Evolutionary conservation across 2,797 vertebrate species (phyloP).

Genomic region (Geotrypetes seraphini): DNA sequence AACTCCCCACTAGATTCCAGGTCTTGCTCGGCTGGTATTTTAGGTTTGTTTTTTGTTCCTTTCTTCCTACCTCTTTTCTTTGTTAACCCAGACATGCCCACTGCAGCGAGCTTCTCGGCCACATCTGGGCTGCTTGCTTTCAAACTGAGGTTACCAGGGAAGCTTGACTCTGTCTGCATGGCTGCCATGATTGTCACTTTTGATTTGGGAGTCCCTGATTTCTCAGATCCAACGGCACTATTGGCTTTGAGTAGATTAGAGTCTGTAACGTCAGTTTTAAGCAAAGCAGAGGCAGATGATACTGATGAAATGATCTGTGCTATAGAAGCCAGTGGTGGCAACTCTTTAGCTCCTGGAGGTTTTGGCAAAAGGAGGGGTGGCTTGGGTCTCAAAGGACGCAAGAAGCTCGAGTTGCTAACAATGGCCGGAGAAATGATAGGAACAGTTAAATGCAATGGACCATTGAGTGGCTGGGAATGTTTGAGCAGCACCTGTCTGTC

Average conservation of each 20-base stretch:
- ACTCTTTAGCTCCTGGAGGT: constrained; percentile 62
- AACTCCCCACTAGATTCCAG: constrained; percentile 94
- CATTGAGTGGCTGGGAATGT: constrained; percentile 46
- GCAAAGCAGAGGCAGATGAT: constrained; percentile 74
- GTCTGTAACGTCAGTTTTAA: constrained; percentile 59
- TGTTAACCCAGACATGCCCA: constrained; percentile 6
- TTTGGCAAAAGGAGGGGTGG: constrained; percentile 77
- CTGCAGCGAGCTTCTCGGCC: constrained; percentile 17
- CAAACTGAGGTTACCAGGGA: constrained; percentile 23
- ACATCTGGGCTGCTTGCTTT: constrained; percentile 14
- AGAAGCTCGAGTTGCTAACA: constrained; percentile 46
- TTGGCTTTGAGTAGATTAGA: constrained; percentile 11
- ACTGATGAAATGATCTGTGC: constrained; percentile 96
- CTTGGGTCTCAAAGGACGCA: constrained; percentile 73
- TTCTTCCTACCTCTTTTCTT: constrained; percentile 72
- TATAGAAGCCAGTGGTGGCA: constrained; percentile 88
- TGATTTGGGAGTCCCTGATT: constrained; percentile 32
- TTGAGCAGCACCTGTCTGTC: constrained; percentile 46
- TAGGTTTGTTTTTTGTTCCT: constrained; percentile 33
- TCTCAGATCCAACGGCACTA: constrained; percentile 23
- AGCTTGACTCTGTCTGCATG: constrained; percentile 24
- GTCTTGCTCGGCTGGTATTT: constrained; percentile 43
- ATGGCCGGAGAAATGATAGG: constrained; percentile 52
- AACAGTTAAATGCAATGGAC: constrained; percentile 53
- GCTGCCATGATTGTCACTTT: constrained; percentile 13